phyloP scores from a whole-genome alignment of 2,797 vertebrate genomes.

The Vespertilio murinus region DNA sequence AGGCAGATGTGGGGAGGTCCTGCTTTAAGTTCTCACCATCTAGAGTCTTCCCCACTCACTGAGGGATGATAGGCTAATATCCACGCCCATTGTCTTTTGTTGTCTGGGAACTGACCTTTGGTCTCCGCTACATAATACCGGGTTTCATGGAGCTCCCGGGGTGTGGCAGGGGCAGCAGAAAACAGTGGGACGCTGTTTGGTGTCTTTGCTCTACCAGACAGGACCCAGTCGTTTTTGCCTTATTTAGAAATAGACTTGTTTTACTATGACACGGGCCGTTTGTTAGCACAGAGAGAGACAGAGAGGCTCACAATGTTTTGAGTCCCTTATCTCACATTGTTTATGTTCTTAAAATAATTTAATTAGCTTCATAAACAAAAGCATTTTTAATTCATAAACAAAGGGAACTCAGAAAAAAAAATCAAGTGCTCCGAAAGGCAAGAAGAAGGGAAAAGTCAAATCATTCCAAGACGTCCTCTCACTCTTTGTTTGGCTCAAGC shows the following conservation, averaged over 20 bases:
- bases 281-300: constrained; percentile 78
- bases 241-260: constrained; percentile 83
- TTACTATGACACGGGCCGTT: constrained; percentile 71
- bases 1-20: background rate
- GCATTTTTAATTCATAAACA: constrained; percentile 70
- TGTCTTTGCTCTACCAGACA: constrained; percentile 30
- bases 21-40: background rate
- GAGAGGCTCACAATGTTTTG: constrained; percentile 76
- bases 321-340: constrained; percentile 82
- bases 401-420: constrained; percentile 62
- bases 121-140: background rate
- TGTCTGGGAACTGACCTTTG: constrained; percentile 59
- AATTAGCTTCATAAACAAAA: constrained; percentile 80
- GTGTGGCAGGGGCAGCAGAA: background rate
- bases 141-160: constrained; percentile 22
- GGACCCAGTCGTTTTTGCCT: constrained; percentile 75
- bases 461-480: background rate
- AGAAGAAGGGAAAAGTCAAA: constrained; percentile 44
- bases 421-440: constrained; percentile 60
- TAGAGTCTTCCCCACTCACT: background rate
- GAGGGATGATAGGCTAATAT: background rate
- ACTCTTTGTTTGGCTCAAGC: background rate
- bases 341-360: constrained; percentile 83
- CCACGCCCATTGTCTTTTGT: background rate
- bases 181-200: constrained; percentile 57